Evolutionary conservation across 2,797 vertebrate genomes (phyloP), one percentile per base, ranked within the genome.

Genomic region (Oryzias sinensis): DNA sequence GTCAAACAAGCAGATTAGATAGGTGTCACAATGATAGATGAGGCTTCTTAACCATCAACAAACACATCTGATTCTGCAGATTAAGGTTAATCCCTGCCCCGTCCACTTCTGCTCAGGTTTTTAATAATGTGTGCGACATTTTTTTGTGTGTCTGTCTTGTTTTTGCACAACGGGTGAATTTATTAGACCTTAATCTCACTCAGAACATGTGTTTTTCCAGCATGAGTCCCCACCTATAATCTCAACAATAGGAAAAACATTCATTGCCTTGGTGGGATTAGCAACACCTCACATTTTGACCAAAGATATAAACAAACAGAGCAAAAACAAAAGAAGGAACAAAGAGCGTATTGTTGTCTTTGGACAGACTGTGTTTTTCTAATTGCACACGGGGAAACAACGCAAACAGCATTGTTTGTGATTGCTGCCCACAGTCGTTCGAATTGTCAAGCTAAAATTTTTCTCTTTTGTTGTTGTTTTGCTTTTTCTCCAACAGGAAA

Each of bases 1-100:
- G 68, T 71, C 63, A 37, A 65, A 62, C 65, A 83, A 88, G 70
- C 73, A 85, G 86, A 89, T 90, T 88, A 80, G 40, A 72, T 68
- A 83, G 80, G 77, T 80, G 77, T 71, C 59, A 52, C 47, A 43
- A 53, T 58, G 62, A 6, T 15, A 24, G 41, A 29, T 52, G 46
- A 53, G 49, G 50, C 51, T 43, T 27, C 25, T 33, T 62, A 79
- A 73, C 74, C 62, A 81, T 54, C 72, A 62, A 61, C 68, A 78
- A 72, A 78, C 72, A 75, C 65, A 81, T 37, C 14, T 72, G 24
- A 77, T 59, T 68, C 59, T 27, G 6, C 70, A 83, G 82, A 83
- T 84, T 85, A 86, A 74, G 66, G 56, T 6, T 73, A 86, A 85
- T 86, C 83, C 74, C 45, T 5, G 9, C 17, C 54, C 15, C 20